Conservation (phyloP, 2,113 vertebrate species). For the Phylloscopus trochilus region DNA sequence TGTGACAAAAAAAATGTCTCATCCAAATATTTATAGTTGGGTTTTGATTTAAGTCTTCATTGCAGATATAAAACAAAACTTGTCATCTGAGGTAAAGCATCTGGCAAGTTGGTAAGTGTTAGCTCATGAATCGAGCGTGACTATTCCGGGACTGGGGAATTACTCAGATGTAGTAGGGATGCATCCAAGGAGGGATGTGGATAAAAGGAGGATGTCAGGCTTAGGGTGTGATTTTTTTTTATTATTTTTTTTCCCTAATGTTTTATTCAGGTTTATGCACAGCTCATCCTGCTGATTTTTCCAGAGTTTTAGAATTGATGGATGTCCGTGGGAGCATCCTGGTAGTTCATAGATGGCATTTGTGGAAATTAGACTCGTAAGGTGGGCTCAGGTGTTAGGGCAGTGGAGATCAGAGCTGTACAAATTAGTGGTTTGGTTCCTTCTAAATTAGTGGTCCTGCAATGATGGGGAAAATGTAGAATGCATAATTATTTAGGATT, state of each 20-base stretch:
- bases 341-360: background rate
- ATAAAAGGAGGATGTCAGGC: background rate
- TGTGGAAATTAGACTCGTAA: fast-evolving
- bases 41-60: slow-evolving; percentile 18
- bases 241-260: background rate
- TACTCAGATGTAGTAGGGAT: background rate
- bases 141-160: slow-evolving; percentile 2
- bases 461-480: background rate
- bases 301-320: background rate
- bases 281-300: background rate
- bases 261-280: background rate
- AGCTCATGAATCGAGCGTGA: background rate
- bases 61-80: slow-evolving; percentile 1
- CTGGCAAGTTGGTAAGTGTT: background rate
- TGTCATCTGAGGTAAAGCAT: slow-evolving; percentile 34
- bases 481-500: background rate
- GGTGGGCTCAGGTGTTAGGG: background rate
- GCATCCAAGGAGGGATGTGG: background rate
- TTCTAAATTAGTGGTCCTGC: background rate
- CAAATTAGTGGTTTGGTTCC: background rate
- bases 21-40: slow-evolving; percentile 42
- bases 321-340: background rate
- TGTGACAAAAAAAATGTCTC: background rate
- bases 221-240: background rate
- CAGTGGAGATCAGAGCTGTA: no score